A percentile compares a stretch with the other conserved stretches of the same genome.
phyloP scores from a whole-genome alignment of 2,797 vertebrate genomes.

The Distichodus sexfasciatus region DNA sequence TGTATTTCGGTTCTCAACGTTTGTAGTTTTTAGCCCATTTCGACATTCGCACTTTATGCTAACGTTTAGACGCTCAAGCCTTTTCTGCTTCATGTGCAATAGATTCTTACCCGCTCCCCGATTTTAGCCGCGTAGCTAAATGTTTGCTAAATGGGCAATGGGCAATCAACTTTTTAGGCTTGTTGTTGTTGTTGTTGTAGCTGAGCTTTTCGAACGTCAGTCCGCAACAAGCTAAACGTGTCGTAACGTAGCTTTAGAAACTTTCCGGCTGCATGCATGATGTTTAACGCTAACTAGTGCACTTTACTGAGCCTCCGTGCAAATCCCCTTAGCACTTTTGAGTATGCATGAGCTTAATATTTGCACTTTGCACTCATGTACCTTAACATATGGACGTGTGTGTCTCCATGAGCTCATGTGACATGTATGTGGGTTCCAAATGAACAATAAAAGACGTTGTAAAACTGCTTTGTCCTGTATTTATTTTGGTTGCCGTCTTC shows the following conservation, averaged over 20 bases:
- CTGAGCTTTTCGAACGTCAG: constrained; percentile 27
- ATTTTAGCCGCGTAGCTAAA: constrained; percentile 24
- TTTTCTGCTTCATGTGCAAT: constrained; percentile 26
- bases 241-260: constrained; percentile 51
- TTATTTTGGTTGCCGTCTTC: constrained; percentile 22
- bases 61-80: constrained; percentile 30
- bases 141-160: constrained; percentile 15
- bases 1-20: constrained; percentile 65
- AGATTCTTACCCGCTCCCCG: not conserved
- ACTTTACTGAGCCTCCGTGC: constrained; percentile 49
- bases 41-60: constrained; percentile 73
- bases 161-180: constrained; percentile 25
- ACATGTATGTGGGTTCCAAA: constrained; percentile 56
- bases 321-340: constrained; percentile 38
- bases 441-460: constrained; percentile 54
- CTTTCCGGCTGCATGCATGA: constrained; percentile 55
- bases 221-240: constrained; percentile 41
- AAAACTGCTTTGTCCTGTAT: constrained; percentile 1
- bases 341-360: constrained; percentile 40
- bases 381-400: constrained; percentile 44
- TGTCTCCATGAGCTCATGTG: constrained; percentile 60
- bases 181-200: constrained; percentile 6
- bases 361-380: constrained; percentile 52
- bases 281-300: constrained; percentile 43
- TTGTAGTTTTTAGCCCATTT: constrained; percentile 76